phyloP scores from a whole-genome alignment of 2,113 vertebrate species.

The Falco punctatus region DNA sequence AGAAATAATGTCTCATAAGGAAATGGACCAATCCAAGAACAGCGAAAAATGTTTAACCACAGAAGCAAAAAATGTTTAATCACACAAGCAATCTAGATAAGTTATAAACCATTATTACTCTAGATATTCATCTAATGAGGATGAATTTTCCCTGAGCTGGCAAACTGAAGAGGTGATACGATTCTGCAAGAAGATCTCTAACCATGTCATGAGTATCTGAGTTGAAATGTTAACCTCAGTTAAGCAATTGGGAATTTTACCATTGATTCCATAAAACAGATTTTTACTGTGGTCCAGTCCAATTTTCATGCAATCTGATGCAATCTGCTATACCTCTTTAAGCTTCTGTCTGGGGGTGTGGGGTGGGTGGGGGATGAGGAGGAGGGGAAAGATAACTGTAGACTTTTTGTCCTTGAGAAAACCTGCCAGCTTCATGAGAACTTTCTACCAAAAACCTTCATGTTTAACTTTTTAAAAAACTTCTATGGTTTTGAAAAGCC shows the following conservation, averaged over 20 bases:
- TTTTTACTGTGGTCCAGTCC: neutral
- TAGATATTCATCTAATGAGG: neutral
- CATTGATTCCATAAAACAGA: neutral
- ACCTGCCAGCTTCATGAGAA: neutral
- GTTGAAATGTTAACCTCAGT: neutral
- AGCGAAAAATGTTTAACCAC: neutral
- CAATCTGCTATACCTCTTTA: neutral
- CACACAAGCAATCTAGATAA: neutral
- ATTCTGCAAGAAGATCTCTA: neutral
- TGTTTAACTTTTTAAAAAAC: neutral
- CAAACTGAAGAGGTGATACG: neutral
- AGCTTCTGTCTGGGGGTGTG: neutral
- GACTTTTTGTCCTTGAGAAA: neutral
- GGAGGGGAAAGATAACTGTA: rapidly evolving
- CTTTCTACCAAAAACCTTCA: neutral
- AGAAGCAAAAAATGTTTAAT: neutral
- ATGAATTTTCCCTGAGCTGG: neutral
- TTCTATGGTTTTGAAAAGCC: neutral
- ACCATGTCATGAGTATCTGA: neutral
- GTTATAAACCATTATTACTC: neutral
- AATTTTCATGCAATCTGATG: neutral
- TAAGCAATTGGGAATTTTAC: neutral
- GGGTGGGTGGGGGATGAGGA: neutral
- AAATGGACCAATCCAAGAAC: neutral
- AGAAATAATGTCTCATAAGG: neutral